A percentile compares a stretch with the other conserved stretches of the same genome.
These are phyloP conservation scores for Penaeus monodon DNA, from an alignment of 2,888 invertebrate genomes.

Conservation along the genomic window DNA sequence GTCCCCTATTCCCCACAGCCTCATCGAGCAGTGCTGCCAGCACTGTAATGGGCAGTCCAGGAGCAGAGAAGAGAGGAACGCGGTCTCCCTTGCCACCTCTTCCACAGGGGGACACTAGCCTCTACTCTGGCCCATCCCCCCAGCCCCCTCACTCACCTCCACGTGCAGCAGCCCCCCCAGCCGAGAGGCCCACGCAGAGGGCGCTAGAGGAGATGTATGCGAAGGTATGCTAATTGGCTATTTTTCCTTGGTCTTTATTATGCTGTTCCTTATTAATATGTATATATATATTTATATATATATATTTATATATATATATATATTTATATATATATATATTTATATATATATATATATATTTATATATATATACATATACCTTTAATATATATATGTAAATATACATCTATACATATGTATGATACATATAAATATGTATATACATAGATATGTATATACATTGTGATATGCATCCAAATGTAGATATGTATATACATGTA, in stretches of 20 bases:
- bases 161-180: constrained; percentile 37
- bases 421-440: too few species aligned
- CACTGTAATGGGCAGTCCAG: constrained; percentile 61
- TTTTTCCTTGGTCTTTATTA: neutral
- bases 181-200: constrained; percentile 59
- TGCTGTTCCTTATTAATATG: neutral
- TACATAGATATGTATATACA: too few species aligned
- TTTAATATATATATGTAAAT: too few species aligned
- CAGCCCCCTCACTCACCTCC: constrained; percentile 62
- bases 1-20: constrained; percentile 13
- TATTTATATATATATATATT: too few species aligned
- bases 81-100: constrained; percentile 63
- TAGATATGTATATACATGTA: too few species aligned
- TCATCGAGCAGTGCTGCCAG: constrained; percentile 62
- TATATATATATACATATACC: too few species aligned
- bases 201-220: constrained; percentile 65
- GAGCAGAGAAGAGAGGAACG: constrained; percentile 61
- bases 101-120: constrained; percentile 61
- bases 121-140: constrained; percentile 54
- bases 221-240: constrained; percentile 44
- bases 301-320: too few species aligned
- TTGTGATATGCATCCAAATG: too few species aligned
- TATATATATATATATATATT: too few species aligned
- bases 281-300: too few species aligned
- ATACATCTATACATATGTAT: too few species aligned